Base-by-base conservation (phyloP, 2,888 invertebrate genomes). In the Agrochola circellaris region DNA sequence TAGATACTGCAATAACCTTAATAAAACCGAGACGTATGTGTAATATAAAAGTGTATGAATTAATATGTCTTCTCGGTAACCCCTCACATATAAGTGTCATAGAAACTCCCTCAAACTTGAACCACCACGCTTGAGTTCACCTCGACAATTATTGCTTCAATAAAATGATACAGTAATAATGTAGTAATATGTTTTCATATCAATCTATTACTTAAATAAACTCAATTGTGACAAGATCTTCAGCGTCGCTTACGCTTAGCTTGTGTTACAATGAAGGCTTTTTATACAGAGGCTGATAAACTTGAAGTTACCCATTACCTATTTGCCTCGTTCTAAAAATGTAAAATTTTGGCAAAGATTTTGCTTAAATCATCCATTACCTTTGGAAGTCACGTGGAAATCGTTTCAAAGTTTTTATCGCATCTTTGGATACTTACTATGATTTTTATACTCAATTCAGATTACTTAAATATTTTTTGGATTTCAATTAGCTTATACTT, bases 61-160 rank as follows among this genome's bases (percentile, higher is more conserved):
- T n/a, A 61, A 65, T 75, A 82, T 30, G 38, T 75, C 34, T 51
- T 75, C 34, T 51, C 17, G 26, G 69, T 30, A 64, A 70, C 76
- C 87, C 86, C 82, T 79, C 70, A 48, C 45, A 58, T 66, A 65
- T 60, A 61, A 73, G 70, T 45, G 58, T 73, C 75, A 73, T 84
- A 83, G 81, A 26, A 88, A 86, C 88, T 79, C 87, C 88, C 87
- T 86, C 73, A 61, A 61, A 70, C 80, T 86, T 81, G 54, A 66
- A 75, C 64, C 38, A 66, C 54, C 62, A 75, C 79, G 75, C 84
- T 73, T 54, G 71, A 78, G 68, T 84, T 78, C 79, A 64, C 73
- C n/a, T 45, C 71, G 60, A 75, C 75, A 79, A 82, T 82, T 78
- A 79, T 82, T 79, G 66, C 74, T 75, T 66, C 65, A 84, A 84